These are phyloP conservation scores for Pyrocoelia pectoralis DNA, from an alignment of 2,888 invertebrate genomes.

Conservation along the genomic window DNA sequence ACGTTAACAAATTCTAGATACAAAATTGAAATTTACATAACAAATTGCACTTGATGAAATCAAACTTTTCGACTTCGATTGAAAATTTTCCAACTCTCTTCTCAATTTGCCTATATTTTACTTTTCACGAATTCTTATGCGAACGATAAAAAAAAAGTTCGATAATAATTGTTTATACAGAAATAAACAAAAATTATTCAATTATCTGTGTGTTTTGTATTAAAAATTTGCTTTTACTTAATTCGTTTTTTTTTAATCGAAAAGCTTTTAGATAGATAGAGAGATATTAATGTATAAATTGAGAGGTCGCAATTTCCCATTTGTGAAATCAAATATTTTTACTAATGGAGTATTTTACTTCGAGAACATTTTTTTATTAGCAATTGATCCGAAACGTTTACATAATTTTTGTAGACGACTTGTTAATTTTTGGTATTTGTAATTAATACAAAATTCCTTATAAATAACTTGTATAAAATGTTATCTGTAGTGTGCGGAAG, in stretches of 20 bases:
- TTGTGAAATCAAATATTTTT: constrained; percentile 12
- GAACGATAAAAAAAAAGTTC: too few relatives aligned
- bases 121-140: not conserved
- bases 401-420: not conserved
- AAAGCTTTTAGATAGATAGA: constrained; percentile 4
- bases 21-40: constrained; percentile 1
- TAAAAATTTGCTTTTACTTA: constrained; percentile 5
- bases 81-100: too few relatives aligned
- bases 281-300: constrained; percentile 6
- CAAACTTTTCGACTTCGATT: too few relatives aligned
- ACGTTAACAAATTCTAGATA: not conserved
- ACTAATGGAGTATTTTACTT: constrained; percentile 14
- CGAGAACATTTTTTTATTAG: constrained; percentile 11
- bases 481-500: too few relatives aligned
- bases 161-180: not conserved
- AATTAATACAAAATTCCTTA: too few relatives aligned
- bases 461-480: too few relatives aligned
- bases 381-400: not conserved
- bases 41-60: not conserved
- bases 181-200: not conserved
- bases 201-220: not conserved
- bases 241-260: constrained; percentile 1
- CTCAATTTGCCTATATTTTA: too few relatives aligned
- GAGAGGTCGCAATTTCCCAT: constrained; percentile 8
- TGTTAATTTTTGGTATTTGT: not conserved